A percentile compares a stretch with the other conserved stretches of the same genome.
These are phyloP conservation scores for Diorhabda carinulata DNA, from an alignment of 1,140 invertebrate genomes.

Conservation along the genomic window DNA sequence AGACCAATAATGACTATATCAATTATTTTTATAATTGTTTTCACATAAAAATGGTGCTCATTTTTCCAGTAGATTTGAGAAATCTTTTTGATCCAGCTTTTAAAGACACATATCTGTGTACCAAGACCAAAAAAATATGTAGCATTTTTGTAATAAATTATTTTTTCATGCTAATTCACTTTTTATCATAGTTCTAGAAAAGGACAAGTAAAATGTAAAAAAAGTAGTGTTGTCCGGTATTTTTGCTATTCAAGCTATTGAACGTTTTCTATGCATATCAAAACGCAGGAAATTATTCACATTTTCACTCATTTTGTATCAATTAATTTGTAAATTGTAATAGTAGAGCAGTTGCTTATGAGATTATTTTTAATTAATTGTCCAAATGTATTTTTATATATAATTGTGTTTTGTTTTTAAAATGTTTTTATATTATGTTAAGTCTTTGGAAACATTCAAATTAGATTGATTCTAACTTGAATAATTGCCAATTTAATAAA, in stretches of 20 bases:
- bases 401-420: constrained; percentile 24
- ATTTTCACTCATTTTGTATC: constrained; percentile 12
- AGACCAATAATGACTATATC: constrained; percentile 16
- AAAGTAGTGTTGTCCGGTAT: constrained; percentile 30
- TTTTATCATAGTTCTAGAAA: constrained; percentile 19
- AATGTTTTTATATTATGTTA: constrained; percentile 23
- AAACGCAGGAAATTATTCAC: constrained; percentile 7
- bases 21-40: constrained; percentile 20
- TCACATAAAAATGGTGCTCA: constrained; percentile 24
- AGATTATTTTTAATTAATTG: constrained; percentile 22
- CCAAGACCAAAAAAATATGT: constrained; percentile 38
- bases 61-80: constrained; percentile 3
- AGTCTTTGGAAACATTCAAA: constrained; percentile 21
- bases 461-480: constrained; percentile 16
- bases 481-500: constrained; percentile 26
- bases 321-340: constrained; percentile 6
- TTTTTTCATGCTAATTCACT: constrained; percentile 39
- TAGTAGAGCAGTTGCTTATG: constrained; percentile 21
- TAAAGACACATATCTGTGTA: constrained; percentile 38
- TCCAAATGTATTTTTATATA: constrained; percentile 23
- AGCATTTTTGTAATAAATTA: constrained; percentile 39
- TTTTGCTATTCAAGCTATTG: constrained; percentile 36
- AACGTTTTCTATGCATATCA: constrained; percentile 35
- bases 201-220: constrained; percentile 29
- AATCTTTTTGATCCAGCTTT: constrained; percentile 22